These are phyloP conservation scores for Lepidothrix coronata DNA, from an alignment of 2,113 vertebrate genomes.

Conservation along the genomic window DNA sequence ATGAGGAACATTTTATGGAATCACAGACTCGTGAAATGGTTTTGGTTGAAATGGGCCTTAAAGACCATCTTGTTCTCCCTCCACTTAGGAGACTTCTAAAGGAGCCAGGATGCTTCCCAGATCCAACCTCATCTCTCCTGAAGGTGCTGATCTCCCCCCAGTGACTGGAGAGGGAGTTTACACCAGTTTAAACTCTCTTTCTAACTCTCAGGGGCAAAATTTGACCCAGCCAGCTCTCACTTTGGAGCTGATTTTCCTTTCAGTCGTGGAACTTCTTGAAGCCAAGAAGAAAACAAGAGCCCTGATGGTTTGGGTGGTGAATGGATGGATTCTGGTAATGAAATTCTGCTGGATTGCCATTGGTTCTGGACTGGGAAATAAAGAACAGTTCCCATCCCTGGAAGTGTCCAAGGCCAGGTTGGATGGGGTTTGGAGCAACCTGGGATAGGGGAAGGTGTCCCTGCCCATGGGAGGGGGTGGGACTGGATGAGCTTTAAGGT, in stretches of 20 bases:
- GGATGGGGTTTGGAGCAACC: not conserved
- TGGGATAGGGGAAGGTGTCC: not conserved
- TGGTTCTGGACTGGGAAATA: not conserved
- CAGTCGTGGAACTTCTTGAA: not conserved
- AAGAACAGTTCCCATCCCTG: not conserved
- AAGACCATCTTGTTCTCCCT: accelerated
- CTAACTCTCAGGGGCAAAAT: not conserved
- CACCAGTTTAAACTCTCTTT: not conserved
- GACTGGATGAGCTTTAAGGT: not conserved
- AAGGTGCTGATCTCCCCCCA: not conserved
- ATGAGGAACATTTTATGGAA: not conserved
- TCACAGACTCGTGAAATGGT: not conserved
- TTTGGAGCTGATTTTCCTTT: not conserved
- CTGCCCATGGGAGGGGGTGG: not conserved
- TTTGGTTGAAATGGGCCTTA: not conserved
- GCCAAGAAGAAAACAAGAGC: not conserved
- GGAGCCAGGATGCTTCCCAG: not conserved
- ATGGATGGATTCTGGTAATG: not conserved
- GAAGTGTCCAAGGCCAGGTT: not conserved
- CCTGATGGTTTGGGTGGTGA: not conserved
- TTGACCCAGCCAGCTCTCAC: not conserved
- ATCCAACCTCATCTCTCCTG: not conserved
- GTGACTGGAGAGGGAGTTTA: not conserved
- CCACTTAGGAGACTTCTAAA: no score
- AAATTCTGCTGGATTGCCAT: not conserved